Base-by-base conservation (phyloP, 2,797 vertebrate genomes). In the Sebastes trivittatus region DNA sequence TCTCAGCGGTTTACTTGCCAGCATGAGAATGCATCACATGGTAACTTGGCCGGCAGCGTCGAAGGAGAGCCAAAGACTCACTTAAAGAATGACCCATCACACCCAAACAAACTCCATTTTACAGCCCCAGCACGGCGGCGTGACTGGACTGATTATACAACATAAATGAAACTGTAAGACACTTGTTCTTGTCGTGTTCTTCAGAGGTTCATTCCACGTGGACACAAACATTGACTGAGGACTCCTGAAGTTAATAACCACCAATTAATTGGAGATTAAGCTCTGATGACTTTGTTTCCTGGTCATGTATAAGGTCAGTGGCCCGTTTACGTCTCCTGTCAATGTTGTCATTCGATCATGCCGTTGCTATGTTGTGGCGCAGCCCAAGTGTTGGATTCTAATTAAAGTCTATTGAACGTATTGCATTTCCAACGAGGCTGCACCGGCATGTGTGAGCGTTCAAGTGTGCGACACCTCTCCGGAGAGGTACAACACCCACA, bases 71-170 rank as follows among this genome's bases (percentile, higher is more conserved):
- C 74, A 80, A 34, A 49, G 46, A 80, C 38, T 69, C 58, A 58
- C 75, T 82, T 77, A 59, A 83, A 82, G 25, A 82, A 72, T 20
- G 71, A 80, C 56, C 70, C 63, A 29, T 62, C 55, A n/a, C 10
- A 14, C 18, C 59, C 30, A 64, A 81, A 78, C 78, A 69, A 69
- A 38, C 55, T 72, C 42, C 11, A 22, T n/a, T 70, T 55, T 67
- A 67, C 60, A 74, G 66, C 63, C 16, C 27, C 22, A 14, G 11
- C 0, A 56, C 20, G 18, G 18, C 46, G 8, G 46, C 18, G 18
- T 52, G 46, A 22, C 60, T 11, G n/a, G 11, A 36, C 60, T 71
- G 54, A 68, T 78, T 63, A 76, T 4, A 46, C 60, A 52, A 56
- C 27, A 46, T 9, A 63, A 70, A 62, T 66, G 2, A 69, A 23